phyloP scores from a whole-genome alignment of 2,113 vertebrate genomes.

The Halcyon senegalensis region DNA sequence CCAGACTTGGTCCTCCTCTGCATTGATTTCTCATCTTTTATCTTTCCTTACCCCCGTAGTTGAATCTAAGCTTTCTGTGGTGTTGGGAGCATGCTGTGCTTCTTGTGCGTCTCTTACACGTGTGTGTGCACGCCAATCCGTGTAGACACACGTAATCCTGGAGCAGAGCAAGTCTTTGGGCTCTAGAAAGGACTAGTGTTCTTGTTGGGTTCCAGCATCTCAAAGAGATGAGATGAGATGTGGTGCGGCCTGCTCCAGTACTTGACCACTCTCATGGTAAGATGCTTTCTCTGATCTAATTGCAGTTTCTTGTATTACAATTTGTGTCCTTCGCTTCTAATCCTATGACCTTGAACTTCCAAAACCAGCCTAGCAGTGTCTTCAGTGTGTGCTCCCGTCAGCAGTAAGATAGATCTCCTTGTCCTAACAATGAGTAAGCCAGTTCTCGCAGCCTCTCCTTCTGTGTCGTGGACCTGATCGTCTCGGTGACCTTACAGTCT shows the following conservation, averaged over 20 bases:
- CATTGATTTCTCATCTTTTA: not conserved
- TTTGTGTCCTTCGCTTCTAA: not conserved
- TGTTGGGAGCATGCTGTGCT: not conserved
- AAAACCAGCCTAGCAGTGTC: not conserved
- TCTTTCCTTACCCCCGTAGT: not conserved
- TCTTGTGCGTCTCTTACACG: not conserved
- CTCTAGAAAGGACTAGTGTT: not conserved
- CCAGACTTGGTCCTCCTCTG: not conserved
- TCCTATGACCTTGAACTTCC: not conserved
- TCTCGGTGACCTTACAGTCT: not conserved
- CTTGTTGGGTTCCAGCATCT: not conserved
- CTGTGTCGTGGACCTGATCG: not conserved
- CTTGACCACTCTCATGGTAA: not conserved
- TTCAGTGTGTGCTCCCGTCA: not conserved
- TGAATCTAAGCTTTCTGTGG: not conserved
- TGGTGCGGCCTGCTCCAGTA: not conserved
- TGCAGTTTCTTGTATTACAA: not conserved
- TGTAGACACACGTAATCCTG: not conserved
- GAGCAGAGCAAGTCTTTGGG: not conserved
- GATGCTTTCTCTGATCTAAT: fast-evolving
- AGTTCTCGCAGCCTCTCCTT: not conserved
- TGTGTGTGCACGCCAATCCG: fast-evolving
- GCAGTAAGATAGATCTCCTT: not conserved
- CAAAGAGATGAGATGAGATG: not conserved
- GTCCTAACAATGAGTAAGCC: not conserved